Percentiles rank a stretch among this genome's conserved stretches.
phyloP scores from a whole-genome alignment of 2,888 invertebrate species.

The Acanthopleura granulata region DNA sequence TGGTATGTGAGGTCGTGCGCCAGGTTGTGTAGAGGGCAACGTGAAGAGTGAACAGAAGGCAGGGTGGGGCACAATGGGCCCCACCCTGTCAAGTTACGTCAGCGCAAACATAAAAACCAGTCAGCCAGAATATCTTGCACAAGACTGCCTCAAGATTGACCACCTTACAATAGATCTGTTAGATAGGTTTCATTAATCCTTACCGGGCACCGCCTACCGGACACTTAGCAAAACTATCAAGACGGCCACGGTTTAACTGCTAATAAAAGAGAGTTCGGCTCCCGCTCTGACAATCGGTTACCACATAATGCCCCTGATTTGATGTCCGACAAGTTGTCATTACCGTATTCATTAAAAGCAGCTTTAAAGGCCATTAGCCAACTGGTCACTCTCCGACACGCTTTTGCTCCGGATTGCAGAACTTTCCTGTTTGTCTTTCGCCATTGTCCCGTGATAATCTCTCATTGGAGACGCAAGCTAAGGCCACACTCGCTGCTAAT shows the following conservation, averaged over 20 bases:
- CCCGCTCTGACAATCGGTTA: background rate
- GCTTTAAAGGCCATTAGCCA: constrained; percentile 4
- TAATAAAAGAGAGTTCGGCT: background rate
- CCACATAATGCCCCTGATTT: constrained; percentile 4
- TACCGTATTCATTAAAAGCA: constrained; percentile 1
- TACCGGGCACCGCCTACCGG: background rate
- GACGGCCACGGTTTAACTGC: background rate
- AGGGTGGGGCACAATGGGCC: background rate
- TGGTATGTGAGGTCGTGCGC: too few species aligned
- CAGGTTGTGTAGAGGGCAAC: too few species aligned
- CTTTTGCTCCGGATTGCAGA: background rate
- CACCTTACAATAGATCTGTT: background rate
- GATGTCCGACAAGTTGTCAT: constrained; percentile 3
- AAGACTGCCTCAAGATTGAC: constrained; percentile 2
- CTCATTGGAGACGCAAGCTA: background rate
- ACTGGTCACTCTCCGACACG: background rate
- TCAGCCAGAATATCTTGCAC: background rate
- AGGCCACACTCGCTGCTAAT: too few species aligned
- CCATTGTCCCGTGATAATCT: background rate
- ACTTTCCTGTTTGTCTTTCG: background rate
- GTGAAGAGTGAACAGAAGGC: background rate
- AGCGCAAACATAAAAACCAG: background rate
- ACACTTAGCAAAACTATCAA: background rate
- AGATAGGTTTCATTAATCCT: background rate
- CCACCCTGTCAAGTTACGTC: background rate